These are phyloP conservation scores for Notamacropus eugenii DNA, from an alignment of 2,797 vertebrate species.

Conservation along the genomic window DNA sequence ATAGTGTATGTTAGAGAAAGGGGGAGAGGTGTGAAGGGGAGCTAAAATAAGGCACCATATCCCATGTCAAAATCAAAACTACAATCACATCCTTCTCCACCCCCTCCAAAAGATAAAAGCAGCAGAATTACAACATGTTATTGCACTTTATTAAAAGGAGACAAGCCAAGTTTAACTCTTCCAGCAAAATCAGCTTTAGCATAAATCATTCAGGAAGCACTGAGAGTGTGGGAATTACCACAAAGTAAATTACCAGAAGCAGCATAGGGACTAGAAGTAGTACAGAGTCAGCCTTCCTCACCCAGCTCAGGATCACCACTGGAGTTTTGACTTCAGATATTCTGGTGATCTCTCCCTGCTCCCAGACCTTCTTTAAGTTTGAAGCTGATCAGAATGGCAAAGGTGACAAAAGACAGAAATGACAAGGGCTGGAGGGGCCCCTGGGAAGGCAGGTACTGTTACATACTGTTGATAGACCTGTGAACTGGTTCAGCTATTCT, in stretches of 20 bases:
- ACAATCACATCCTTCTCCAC: not conserved
- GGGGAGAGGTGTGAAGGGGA: not conserved
- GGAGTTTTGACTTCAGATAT: not conserved
- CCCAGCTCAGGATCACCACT: not conserved
- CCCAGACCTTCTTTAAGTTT: not conserved
- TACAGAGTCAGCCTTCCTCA: not conserved
- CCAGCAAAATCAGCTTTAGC: constrained; percentile 1
- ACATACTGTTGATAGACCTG: not conserved
- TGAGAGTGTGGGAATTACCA: not conserved
- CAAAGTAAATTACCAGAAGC: not conserved
- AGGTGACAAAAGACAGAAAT: not conserved
- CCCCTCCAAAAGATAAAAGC: not conserved
- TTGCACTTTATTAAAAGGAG: not conserved
- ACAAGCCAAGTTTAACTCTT: not conserved
- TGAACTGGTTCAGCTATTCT: not conserved
- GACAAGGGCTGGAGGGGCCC: not conserved
- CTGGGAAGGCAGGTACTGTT: not conserved
- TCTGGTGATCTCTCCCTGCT: not conserved
- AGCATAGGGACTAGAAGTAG: not conserved
- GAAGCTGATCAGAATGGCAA: not conserved
- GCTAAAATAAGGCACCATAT: not conserved
- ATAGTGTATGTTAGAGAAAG: not conserved
- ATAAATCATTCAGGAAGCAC: not conserved
- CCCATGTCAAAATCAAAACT: constrained; percentile 26
- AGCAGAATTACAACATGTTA: not conserved